Evolutionary conservation across 2,113 vertebrate genomes (phyloP), one percentile per base, ranked within the genome.

Genomic region (Brevimyrus niger): DNA sequence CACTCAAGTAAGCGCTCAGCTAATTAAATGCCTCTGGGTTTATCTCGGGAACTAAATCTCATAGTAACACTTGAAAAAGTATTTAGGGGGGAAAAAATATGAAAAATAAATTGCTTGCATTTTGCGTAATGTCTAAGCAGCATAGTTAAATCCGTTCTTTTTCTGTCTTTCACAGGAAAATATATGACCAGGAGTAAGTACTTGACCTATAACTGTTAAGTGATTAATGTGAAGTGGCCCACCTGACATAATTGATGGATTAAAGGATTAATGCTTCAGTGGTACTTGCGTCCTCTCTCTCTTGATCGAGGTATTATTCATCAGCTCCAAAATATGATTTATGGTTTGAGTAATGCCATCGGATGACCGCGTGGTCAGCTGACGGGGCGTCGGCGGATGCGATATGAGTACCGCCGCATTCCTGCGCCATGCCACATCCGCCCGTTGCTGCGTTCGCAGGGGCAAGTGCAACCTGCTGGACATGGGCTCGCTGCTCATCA

Each of bases 401-500:
- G 69, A 38, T 76, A 38, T 17, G 73, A 42, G 73, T 76, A 17
- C 15, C 5, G 15, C 15, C 73, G 42, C 73, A 42, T 76, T 76
- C 31, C 73, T 76, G 73, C 11, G 73, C 35, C 0, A 42, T 0
- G 31, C 73, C 73, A 19, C 31, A 76, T 42, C 13, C 4, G 38
- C 31, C 73, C 35, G 5, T 88, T 3, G 27, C 7, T 91, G 47
- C 92, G 76, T 93, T 92, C 13, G 55, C 17, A 99, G 98, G 95
- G 96, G 97, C 73, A 99, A 98, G 93, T 93, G 97, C 1, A 98
- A 97, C 91, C 91, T 99, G 89, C 92, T 96, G 92, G 96, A 99
- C 91, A 97, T 99, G 97, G 98, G 97, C 69, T 99, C 98, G 9
- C 92, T 99, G 90, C 94, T 99, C 93, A 99, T 99, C 93, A 99